Evolutionary conservation across 1,140 invertebrate genomes (phyloP).

Genomic region (Spodoptera frugiperda): DNA sequence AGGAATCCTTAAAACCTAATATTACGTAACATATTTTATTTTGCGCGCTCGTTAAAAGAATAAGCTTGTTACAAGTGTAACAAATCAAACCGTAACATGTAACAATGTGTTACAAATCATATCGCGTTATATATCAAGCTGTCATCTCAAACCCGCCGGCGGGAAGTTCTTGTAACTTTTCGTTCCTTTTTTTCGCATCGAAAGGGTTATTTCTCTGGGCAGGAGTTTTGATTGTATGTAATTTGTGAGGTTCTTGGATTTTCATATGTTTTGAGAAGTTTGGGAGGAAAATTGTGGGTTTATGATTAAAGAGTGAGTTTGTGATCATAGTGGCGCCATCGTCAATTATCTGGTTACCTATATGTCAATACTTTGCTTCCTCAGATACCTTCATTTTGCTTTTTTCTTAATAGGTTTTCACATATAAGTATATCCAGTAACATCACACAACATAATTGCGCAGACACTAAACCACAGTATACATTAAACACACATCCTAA

Average conservation of each 20-base stretch:
- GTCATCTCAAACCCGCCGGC: constrained; percentile 53
- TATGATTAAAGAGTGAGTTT: background rate
- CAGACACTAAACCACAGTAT: no score
- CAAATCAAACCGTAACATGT: constrained; percentile 58
- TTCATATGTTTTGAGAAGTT: constrained; percentile 3
- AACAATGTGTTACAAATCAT: constrained; percentile 70
- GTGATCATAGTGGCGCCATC: no score
- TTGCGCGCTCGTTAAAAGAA: constrained; percentile 38
- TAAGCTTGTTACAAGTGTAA: constrained; percentile 52
- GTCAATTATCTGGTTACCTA: no score
- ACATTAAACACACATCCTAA: background rate
- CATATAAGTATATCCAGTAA: no score
- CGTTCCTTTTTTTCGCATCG: constrained; percentile 39
- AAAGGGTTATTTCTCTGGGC: constrained; percentile 49
- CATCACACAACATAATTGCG: background rate
- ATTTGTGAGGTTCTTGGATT: constrained; percentile 21
- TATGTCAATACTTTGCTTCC: no score
- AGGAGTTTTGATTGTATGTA: constrained; percentile 50
- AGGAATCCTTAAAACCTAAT: background rate
- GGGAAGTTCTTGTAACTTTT: constrained; percentile 43
- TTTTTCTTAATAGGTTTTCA: no score
- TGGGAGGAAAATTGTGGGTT: background rate
- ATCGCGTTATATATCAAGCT: constrained; percentile 58
- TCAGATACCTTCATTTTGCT: no score
- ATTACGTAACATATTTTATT: constrained; percentile 34